phyloP scores from a whole-genome alignment of 2,888 invertebrate species.

The Acholoe squamosa region DNA sequence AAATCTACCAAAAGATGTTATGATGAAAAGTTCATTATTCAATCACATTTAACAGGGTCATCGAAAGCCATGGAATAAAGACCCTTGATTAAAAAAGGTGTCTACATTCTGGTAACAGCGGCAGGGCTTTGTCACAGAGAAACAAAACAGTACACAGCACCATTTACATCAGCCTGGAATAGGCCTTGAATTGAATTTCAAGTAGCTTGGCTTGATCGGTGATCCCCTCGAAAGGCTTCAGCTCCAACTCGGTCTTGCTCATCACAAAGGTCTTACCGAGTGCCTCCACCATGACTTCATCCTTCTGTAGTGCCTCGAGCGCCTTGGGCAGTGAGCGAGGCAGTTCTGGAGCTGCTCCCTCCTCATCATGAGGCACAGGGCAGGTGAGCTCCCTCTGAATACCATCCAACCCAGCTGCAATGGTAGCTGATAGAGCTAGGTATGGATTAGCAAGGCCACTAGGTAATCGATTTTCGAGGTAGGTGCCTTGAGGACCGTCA shows the following conservation, averaged over 20 bases:
- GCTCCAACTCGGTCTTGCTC: neutral
- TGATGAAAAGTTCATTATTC: too few species aligned
- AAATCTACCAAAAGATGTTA: too few species aligned
- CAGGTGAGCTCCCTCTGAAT: slow-evolving; percentile 60
- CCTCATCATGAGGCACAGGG: neutral
- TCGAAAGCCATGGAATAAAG: too few species aligned
- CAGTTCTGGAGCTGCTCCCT: neutral
- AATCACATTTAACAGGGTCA: too few species aligned
- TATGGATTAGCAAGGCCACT: slow-evolving; percentile 68
- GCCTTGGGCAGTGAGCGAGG: neutral
- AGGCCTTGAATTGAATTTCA: neutral
- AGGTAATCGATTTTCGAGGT: slow-evolving; percentile 69
- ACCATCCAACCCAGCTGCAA: slow-evolving; percentile 71
- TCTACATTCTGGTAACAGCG: too few species aligned
- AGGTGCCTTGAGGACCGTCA: slow-evolving; percentile 45
- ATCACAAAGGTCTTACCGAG: slow-evolving; percentile 23
- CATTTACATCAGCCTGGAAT: neutral
- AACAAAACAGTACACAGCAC: too few species aligned
- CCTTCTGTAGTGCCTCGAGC: neutral
- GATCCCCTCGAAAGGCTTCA: neutral
- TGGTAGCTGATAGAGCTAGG: slow-evolving; percentile 67
- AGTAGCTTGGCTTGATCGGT: neutral
- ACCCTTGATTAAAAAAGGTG: too few species aligned
- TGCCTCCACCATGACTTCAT: slow-evolving; percentile 36
- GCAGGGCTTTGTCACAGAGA: too few species aligned